phyloP scores from a whole-genome alignment of 2,888 invertebrate genomes.

The Dinocampus coccinellae region DNA sequence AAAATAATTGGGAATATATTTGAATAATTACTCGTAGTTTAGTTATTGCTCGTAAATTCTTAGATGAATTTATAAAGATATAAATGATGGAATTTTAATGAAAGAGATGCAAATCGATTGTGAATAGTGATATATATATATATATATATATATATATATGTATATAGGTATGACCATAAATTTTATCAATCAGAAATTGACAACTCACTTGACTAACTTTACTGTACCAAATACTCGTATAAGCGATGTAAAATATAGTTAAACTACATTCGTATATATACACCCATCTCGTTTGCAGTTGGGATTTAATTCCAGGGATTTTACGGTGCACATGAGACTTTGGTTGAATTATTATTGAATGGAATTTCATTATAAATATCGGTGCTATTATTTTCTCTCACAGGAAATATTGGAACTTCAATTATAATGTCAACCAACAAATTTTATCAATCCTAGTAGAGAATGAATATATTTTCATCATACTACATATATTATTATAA shows the following conservation, averaged over 20 bases:
- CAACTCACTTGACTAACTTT: slow-evolving; percentile 12
- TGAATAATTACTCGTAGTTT: no score
- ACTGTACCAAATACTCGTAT: not conserved
- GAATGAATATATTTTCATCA: slow-evolving; percentile 11
- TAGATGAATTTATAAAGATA: no score
- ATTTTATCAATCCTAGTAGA: slow-evolving; percentile 45
- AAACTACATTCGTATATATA: not conserved
- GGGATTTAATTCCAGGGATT: slow-evolving; percentile 31
- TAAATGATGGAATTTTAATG: no score
- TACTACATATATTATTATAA: no score
- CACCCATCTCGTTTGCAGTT: not conserved
- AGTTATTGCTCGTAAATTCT: no score
- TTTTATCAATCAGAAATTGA: slow-evolving; percentile 2
- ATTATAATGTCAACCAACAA: slow-evolving; percentile 45
- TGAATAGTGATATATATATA: not conserved
- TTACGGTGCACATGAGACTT: slow-evolving; percentile 19
- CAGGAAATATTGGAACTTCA: slow-evolving; percentile 37
- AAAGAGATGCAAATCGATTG: no score
- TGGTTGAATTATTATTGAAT: slow-evolving; percentile 41
- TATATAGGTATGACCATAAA: not conserved
- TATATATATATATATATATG: no score
- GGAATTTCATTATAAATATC: slow-evolving; percentile 42
- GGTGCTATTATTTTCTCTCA: slow-evolving; percentile 20
- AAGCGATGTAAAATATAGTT: not conserved
- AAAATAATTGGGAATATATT: no score